Conservation (phyloP, 2,113 vertebrate species). For the Falco punctatus region DNA sequence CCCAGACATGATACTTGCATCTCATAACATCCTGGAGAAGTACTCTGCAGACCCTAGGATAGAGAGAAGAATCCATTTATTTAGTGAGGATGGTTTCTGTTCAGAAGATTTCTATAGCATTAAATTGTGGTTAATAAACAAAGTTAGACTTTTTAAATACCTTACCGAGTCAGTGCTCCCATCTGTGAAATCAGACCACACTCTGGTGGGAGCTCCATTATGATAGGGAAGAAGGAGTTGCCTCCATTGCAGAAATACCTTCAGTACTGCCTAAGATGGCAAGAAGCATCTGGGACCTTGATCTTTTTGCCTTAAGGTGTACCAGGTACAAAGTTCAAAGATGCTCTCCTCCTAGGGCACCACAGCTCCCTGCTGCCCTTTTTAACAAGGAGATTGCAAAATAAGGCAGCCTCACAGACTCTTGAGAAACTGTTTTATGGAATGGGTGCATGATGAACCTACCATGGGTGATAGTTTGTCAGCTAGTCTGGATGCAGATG, state of each 20-base stretch:
- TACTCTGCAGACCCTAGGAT: not conserved
- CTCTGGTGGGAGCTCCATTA: not conserved
- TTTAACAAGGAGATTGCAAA: not conserved
- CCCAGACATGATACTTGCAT: not conserved
- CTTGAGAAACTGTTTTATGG: not conserved
- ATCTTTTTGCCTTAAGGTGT: not conserved
- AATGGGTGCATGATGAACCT: not conserved
- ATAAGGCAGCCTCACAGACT: not conserved
- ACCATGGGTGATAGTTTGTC: rapidly evolving
- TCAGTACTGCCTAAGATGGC: not conserved
- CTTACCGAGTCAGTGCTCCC: not conserved
- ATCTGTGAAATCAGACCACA: not conserved
- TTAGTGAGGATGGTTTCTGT: not conserved
- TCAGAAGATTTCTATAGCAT: not conserved
- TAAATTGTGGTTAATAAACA: not conserved
- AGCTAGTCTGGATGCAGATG: not conserved
- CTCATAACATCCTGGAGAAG: not conserved
- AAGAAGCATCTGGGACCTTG: not conserved
- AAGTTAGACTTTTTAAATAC: not conserved
- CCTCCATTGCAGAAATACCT: not conserved
- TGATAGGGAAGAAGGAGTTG: not conserved
- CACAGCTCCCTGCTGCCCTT: not conserved
- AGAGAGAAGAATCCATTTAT: not conserved
- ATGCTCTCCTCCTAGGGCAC: not conserved
- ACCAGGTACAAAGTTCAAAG: not conserved